Conservation (phyloP, 2,797 vertebrate species). For the Pelodytes ibericus region DNA sequence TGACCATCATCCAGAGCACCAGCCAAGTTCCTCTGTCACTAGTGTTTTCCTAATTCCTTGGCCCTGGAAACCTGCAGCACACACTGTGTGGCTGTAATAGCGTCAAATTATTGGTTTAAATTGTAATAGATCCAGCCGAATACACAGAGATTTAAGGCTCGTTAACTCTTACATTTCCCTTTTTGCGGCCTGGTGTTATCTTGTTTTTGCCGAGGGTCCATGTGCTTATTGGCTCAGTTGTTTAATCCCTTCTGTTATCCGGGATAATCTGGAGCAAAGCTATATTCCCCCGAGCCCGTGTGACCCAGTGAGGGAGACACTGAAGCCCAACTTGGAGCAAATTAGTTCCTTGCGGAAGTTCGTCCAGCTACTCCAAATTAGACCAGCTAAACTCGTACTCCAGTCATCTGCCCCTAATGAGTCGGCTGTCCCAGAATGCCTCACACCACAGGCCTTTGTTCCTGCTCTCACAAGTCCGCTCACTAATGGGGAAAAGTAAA, state of each 20-base stretch:
- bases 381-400: conserved; percentile 69
- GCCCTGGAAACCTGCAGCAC: no score
- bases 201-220: not conserved
- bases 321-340: conserved; percentile 67
- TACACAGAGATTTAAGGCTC: no score
- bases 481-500: conserved; percentile 74
- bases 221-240: not conserved
- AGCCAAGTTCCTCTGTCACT: no score
- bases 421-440: conserved; percentile 73
- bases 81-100: no score
- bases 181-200: no score
- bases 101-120: no score
- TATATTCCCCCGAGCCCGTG: not conserved
- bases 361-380: conserved; percentile 74
- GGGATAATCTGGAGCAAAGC: not conserved
- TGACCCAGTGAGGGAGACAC: conserved; percentile 23
- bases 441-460: conserved; percentile 73
- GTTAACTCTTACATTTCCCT: no score
- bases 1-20: no score
- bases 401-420: conserved; percentile 73
- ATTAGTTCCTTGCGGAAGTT: conserved; percentile 74
- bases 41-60: no score
- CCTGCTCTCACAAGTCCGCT: conserved; percentile 72
- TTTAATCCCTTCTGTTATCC: not conserved
- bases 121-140: no score